Evolutionary conservation across 2,888 invertebrate genomes (phyloP), one percentile per base, ranked within the genome.

Genomic region (Petrophora chlorosata): DNA sequence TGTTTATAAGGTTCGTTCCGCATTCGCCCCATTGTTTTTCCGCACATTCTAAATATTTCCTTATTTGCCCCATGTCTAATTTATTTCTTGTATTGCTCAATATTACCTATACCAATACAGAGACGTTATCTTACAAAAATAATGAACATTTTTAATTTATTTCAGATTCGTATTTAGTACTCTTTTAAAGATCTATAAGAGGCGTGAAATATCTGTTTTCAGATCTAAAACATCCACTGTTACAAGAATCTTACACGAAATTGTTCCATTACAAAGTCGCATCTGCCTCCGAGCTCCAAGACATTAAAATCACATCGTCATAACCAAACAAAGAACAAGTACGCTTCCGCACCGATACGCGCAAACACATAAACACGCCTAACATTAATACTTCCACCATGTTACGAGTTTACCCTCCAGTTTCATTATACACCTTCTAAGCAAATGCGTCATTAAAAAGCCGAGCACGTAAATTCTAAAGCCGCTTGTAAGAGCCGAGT

Each of bases 361-460:
- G 49, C 48, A 59, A 48, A 56, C 49, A 56, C 47, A 52, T 53
- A 56, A 55, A 50, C 55, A 46, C 36, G 34, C 41, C 33, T 3
- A 53, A 52, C 59, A 59, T 56, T 59, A 56, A 56, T 54, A 59
- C 49, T 47, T 43, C 34, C 45, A 49, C 48, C 38, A 38, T 33
- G 48, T 48, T 48, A 42, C 42, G 52, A 56, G 54, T 55, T 59
- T 46, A 46, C 50, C 25, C 43, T 49, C 48, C 48, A 49, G 46
- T 60, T 60, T 55, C 53, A 57, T 60, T 57, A 60, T 51, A 57
- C 59, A 52, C 50, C 51, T 43, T 47, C 46, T 55, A 57, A 60
- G 53, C 55, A 57, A 57, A 60, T 46, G 57, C 57, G 59, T 60
- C 59, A 60, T 60, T 60, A 60, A 57, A 57, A 57, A 51, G 48